These are phyloP conservation scores for Vanessa tameamea DNA, from an alignment of 1,140 invertebrate species.

Conservation along the genomic window DNA sequence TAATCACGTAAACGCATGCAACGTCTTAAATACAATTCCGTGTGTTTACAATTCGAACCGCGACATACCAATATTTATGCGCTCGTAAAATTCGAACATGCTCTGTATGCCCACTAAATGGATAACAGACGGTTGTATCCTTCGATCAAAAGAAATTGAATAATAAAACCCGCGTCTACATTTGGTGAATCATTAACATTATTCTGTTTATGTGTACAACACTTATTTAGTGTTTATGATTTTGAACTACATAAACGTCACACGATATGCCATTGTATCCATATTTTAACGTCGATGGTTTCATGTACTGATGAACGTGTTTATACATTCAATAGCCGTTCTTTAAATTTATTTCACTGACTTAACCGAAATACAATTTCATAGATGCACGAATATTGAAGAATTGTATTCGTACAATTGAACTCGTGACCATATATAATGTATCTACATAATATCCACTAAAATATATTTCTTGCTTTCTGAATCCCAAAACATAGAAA, in stretches of 20 bases:
- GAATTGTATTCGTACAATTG: no score
- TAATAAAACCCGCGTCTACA: slow-evolving; percentile 50
- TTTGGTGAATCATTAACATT: slow-evolving; percentile 40
- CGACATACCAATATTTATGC: slow-evolving; percentile 67
- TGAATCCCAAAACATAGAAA: background rate
- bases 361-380: background rate
- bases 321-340: background rate
- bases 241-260: slow-evolving; percentile 15
- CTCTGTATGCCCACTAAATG: slow-evolving; percentile 59
- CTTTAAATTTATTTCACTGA: background rate
- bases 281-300: slow-evolving; percentile 1
- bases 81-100: slow-evolving; percentile 72
- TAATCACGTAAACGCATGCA: background rate
- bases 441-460: no score
- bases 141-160: slow-evolving; percentile 62
- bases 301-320: background rate
- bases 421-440: no score
- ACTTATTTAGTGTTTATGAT: slow-evolving; percentile 21
- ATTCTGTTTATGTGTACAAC: slow-evolving; percentile 14
- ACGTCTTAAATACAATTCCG: slow-evolving; percentile 21
- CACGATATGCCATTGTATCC: background rate
- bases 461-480: no score
- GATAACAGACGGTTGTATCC: slow-evolving; percentile 59
- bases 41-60: slow-evolving; percentile 33
- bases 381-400: no score